Conservation (phyloP, 2,797 vertebrate genomes). For the Lutjanus campechanus region DNA sequence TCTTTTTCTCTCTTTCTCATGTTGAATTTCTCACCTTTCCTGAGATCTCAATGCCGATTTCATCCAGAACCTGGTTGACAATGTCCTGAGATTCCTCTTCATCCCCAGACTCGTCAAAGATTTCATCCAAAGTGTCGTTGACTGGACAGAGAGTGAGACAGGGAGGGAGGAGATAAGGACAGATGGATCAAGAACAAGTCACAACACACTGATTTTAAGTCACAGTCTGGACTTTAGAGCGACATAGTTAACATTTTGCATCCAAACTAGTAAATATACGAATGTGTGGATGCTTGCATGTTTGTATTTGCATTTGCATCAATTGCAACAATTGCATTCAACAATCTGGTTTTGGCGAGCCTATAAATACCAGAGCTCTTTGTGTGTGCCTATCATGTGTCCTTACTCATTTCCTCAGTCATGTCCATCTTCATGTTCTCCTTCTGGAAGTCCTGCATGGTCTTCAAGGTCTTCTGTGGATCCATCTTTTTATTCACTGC, state of each 20-base stretch:
- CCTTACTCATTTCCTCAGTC: conserved; percentile 98
- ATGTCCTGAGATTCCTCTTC: conserved; percentile 98
- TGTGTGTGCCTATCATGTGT: conserved; percentile 3
- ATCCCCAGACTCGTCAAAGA: conserved; percentile 97
- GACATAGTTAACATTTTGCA: not conserved
- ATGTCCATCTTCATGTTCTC: conserved; percentile 99
- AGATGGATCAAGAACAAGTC: conserved; percentile 6
- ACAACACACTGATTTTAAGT: conserved; percentile 35
- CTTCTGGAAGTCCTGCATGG: conserved; percentile 99
- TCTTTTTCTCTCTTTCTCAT: not conserved
- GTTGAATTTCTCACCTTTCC: conserved; percentile 89
- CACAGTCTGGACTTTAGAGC: conserved; percentile 25
- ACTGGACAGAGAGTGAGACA: conserved; percentile 81
- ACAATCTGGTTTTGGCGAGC: conserved; percentile 14
- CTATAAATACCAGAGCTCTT: conserved; percentile 27
- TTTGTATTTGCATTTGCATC: not conserved
- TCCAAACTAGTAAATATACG: not conserved
- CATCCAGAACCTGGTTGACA: conserved; percentile 97
- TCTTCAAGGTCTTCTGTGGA: conserved; percentile 96
- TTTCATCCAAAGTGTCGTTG: conserved; percentile 96
- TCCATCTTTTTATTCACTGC: conserved; percentile 99
- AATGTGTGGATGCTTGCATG: not conserved
- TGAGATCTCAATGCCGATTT: conserved; percentile 98
- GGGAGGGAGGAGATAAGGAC: not conserved
- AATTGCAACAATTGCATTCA: no score